Evolutionary conservation across 2,888 invertebrate species (phyloP), one percentile per base, ranked within the genome.

Genomic region (Stegophylla sp.): DNA sequence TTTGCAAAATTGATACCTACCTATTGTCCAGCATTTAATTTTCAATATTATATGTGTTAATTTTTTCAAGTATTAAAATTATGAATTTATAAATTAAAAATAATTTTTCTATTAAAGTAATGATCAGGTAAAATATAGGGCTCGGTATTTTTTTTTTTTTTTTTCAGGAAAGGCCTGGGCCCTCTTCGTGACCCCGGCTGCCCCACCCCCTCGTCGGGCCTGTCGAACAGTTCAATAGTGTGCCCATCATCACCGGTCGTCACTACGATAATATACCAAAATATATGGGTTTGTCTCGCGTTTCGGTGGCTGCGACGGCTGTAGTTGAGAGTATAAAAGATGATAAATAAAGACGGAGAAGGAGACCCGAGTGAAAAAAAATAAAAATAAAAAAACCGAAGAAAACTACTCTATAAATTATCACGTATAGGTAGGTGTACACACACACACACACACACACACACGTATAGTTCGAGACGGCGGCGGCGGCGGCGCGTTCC

Each of bases 131-230:
- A n/a, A n/a, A n/a, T n/a, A n/a, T n/a, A n/a, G n/a, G n/a, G n/a
- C n/a, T 43, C 43, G 43, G 15, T 48, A 48, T 13, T 48, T 48
- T 13, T 48, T 43, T 43, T 34, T n/a, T 12, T 20, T 26, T 1
- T 67, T 48, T 26, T 45, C 45, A 67, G 26, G 26, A 67, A 12
- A n/a, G n/a, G n/a, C n/a, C n/a, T n/a, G n/a, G n/a, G n/a, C n/a
- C n/a, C n/a, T n/a, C n/a, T n/a, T n/a, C 10, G 43, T 43, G 17
- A 5, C 9, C 53, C 9, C 20, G 7, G 5, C 53, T 17, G 3
- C 53, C 7, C 20, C 53, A 20, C 1, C 20, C n/a, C 51, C 43
- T 9, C 43, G 43, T 9, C 43, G 5, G 43, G 43, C 10, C 10
- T n/a, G n/a, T 43, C 43, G 10, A 9, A 10, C 43, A 9, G 7